Evolutionary conservation across 2,888 invertebrate species (phyloP).

Genomic region (Oeneis ivallda): DNA sequence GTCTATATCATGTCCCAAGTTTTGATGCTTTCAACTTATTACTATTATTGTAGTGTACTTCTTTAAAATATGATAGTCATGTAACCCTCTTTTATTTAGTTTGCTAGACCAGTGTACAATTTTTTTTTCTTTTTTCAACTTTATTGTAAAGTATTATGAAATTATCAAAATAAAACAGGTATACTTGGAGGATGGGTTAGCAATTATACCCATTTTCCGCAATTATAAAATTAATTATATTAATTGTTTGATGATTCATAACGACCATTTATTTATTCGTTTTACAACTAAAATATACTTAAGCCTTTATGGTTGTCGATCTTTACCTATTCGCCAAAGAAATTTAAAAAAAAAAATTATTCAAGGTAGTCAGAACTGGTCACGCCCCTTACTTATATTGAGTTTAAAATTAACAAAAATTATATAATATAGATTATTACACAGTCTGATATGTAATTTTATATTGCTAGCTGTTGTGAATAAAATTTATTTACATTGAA

Average conservation of each 20-base stretch:
- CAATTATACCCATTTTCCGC: no score
- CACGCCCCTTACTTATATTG: slow-evolving; percentile 42
- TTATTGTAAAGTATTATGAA: no score
- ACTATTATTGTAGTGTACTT: slow-evolving; percentile 39
- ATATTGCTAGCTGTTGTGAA: slow-evolving; percentile 81
- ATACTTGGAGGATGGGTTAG: no score
- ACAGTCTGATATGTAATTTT: slow-evolving; percentile 77
- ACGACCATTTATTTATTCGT: not conserved
- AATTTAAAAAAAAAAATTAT: slow-evolving; percentile 16
- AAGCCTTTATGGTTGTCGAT: not conserved
- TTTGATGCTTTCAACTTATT: slow-evolving; percentile 43
- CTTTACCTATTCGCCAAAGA: not conserved
- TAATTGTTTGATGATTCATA: no score
- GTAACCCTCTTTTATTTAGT: slow-evolving; percentile 32
- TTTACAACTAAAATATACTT: not conserved
- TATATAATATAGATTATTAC: slow-evolving; percentile 43
- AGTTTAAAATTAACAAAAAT: slow-evolving; percentile 40
- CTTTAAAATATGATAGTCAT: slow-evolving; percentile 33
- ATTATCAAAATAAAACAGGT: no score
- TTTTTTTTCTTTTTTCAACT: not conserved
- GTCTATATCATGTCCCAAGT: slow-evolving; percentile 38
- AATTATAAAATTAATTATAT: no score
- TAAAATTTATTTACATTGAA: slow-evolving; percentile 79
- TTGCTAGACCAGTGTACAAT: slow-evolving; percentile 40
- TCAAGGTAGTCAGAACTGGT: slow-evolving; percentile 45